Evolutionary conservation across 2,113 vertebrate genomes (phyloP), one percentile per base, ranked within the genome.

Genomic region (Vanacampus margaritifer): DNA sequence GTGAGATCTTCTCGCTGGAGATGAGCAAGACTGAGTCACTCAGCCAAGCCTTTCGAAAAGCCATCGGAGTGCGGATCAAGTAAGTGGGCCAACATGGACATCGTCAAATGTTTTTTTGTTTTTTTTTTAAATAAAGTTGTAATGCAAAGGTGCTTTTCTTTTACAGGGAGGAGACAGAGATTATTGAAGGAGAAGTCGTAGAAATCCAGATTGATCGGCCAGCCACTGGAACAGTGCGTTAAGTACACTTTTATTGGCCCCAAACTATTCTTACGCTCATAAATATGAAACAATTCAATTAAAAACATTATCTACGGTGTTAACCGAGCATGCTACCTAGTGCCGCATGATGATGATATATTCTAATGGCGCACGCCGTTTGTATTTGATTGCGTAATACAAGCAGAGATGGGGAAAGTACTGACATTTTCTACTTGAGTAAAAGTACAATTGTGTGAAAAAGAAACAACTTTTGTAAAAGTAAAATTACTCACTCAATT

Each of bases 171-270:
- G 95, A 97, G 83, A 96, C 95, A 0, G 96, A 98, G 86, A 98
- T 98, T 67, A 98, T 98, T 9, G 96, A 98, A 79, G 95, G 95
- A 13, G 96, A 98, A 48, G 96, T 98, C 77, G 96, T 98, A 32
- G 96, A 98, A 80, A 94, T 98, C 79, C 96, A 98, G 85, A 98
- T 98, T 5, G 96, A 98, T 64, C 90, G 96, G 21, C 96, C 96
- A 0, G 96, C 96, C 6, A 97, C 95, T 0, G 96, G 96, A 88
- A 95, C 95, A 21, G 96, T 98, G 83, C 80, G 93, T 60, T 83
- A 68, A 41, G 48, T 19, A 7, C 13, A 1, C 9, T 56, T 6
- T 9, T 1, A 19, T 16, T 8, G 2, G 6, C 43, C n/a, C 2
- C 5, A 26, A 54, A 26, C 6, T 19, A 8, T 23, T 11, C 9